phyloP scores from a whole-genome alignment of 2,888 invertebrate species.

The Scelioninae gen. 1 region DNA sequence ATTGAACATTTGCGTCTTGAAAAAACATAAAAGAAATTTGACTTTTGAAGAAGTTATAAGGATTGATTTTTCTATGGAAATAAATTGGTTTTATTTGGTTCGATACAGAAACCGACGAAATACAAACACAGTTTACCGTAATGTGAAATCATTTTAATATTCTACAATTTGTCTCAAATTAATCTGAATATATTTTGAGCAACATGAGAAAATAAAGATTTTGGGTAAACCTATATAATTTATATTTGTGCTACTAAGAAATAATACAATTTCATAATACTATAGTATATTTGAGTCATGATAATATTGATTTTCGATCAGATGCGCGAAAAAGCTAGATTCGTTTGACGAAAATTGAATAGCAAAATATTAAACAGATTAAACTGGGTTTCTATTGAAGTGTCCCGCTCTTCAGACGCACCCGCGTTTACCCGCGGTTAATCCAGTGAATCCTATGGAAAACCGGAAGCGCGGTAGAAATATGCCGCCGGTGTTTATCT shows the following conservation, averaged over 20 bases:
- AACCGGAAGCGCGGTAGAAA: conserved; percentile 71
- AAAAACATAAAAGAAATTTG: not conserved
- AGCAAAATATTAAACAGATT: conserved; percentile 60
- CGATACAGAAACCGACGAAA: too few species aligned
- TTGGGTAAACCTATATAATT: too few species aligned
- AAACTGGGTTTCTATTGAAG: conserved; percentile 67
- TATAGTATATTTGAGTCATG: too few species aligned
- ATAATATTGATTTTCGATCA: conserved; percentile 56
- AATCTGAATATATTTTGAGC: too few species aligned
- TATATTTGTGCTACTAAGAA: too few species aligned
- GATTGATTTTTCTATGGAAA: not conserved
- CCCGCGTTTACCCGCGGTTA: conserved; percentile 61
- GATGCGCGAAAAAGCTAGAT: conserved; percentile 39
- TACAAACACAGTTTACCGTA: too few species aligned
- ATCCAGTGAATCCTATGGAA: conserved; percentile 54
- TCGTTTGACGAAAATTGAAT: conserved; percentile 52
- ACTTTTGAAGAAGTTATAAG: not conserved
- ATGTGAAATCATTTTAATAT: too few species aligned
- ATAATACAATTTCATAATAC: too few species aligned
- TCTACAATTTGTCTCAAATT: too few species aligned
- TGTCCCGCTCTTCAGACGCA: conserved; percentile 52
- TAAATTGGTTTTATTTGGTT: too few species aligned
- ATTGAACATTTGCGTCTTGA: not conserved
- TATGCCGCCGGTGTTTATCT: conserved; percentile 66
- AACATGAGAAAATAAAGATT: too few species aligned